Evolutionary conservation across 2,113 vertebrate genomes (phyloP).

Genomic region (Acinonyx jubatus): DNA sequence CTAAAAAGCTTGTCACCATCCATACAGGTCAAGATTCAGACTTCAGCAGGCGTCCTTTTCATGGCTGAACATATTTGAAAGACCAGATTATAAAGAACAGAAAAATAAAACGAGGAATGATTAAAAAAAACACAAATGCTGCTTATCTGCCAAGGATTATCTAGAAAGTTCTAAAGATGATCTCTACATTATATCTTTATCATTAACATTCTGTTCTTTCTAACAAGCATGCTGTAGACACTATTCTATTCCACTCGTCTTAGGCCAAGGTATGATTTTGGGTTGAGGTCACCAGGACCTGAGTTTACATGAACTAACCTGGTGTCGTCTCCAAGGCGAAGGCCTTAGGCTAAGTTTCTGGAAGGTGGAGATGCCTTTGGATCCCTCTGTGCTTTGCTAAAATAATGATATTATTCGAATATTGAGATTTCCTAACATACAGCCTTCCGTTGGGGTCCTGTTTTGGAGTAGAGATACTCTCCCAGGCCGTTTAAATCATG

Average conservation of each 20-base stretch:
- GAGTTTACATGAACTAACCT: background rate
- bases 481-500: background rate
- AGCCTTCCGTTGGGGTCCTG: background rate
- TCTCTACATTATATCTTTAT: slow-evolving; percentile 75
- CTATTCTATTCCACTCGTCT: background rate
- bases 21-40: background rate
- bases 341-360: background rate
- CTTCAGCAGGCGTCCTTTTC: background rate
- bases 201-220: slow-evolving; percentile 41
- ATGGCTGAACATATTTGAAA: background rate
- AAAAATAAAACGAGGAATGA: background rate
- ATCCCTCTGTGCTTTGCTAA: background rate
- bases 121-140: slow-evolving; percentile 60
- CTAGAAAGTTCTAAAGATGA: slow-evolving; percentile 73
- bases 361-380: background rate
- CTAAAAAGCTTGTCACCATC: background rate
- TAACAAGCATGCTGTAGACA: too few relatives aligned
- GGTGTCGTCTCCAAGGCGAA: background rate
- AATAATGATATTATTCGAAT: background rate
- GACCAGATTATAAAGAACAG: background rate
- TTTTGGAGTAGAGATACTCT: background rate
- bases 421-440: background rate
- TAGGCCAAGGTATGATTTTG: background rate
- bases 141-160: slow-evolving; percentile 73
- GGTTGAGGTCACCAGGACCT: background rate